Evolutionary conservation across 1,140 invertebrate genomes (phyloP), one percentile per base, ranked within the genome.

Genomic region (Euwallacea fornicatus): DNA sequence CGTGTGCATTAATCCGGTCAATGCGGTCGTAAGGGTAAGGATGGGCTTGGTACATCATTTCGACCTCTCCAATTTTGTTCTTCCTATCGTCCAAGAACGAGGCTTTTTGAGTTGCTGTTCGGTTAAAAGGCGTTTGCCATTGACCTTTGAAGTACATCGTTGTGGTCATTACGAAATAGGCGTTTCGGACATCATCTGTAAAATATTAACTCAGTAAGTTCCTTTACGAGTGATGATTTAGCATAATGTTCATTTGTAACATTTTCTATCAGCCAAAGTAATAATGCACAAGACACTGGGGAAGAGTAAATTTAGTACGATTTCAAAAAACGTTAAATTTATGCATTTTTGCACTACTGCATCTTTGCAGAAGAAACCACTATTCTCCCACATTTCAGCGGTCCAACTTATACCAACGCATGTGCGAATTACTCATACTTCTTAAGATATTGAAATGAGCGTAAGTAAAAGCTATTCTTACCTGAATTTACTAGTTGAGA

Each of bases 141-240:
- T 84, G 82, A 9, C 91, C 93, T 83, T 93, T 94, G 82, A 96
- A 96, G 78, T 91, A 93, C 15, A 95, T 80, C 0, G 89, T 89
- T 75, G 92, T 94, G 0, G 90, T 88, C 15, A 95, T 78, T 2
- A 96, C 80, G 73, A 94, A 81, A 70, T 84, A 82, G 0, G 90
- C 89, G 59, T 88, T 81, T 7, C 53, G 46, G 42, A 86, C 76
- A 69, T 84, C 81, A 68, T 71, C 83, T 74, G 79, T 81, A 73
- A 80, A 66, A 53, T 47, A n/a, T 56, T 13, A 2, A 9, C 16
- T 56, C 3, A 3, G 0, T 2, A 56, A n/a, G 16, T 13, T 50
- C 13, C 46, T 6, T 6, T 33, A 33, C 21, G 21, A 33, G 21
- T 33, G 21, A 33, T 33, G 21, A 33, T 33, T 4, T 33, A 33